Conservation (phyloP, 2,888 invertebrate species). For the Odontomyia ornata region DNA sequence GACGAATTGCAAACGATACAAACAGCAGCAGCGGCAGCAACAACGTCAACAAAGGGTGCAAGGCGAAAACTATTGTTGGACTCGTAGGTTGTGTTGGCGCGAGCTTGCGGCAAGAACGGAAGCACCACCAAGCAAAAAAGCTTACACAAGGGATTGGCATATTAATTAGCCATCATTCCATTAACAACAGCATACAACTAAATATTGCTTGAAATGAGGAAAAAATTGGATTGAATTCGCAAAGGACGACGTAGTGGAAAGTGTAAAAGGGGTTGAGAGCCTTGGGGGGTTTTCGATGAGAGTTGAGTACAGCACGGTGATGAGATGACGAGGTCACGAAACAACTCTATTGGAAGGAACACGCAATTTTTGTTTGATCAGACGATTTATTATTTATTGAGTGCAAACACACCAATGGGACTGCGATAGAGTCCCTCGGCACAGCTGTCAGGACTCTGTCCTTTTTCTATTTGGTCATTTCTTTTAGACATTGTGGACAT, state of each 20-base stretch:
- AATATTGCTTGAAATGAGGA: neutral
- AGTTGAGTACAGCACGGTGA: neutral
- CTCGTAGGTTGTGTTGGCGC: no score
- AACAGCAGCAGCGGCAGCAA: no score
- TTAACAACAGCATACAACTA: neutral
- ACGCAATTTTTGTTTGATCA: constrained; percentile 42
- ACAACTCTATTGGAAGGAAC: constrained; percentile 13
- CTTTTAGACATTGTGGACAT: no score
- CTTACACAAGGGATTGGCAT: constrained; percentile 20
- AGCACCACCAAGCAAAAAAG: no score
- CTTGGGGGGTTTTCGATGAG: neutral
- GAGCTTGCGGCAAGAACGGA: no score
- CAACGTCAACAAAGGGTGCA: no score
- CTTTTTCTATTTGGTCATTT: no score
- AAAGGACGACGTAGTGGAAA: neutral
- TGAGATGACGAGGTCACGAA: constrained; percentile 15
- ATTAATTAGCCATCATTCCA: constrained; percentile 20
- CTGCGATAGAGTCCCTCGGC: no score
- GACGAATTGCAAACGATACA: no score
- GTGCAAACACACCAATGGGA: constrained; percentile 30
- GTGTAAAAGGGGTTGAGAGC: neutral
- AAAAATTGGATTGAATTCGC: neutral
- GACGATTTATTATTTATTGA: constrained; percentile 42
- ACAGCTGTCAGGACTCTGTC: no score
- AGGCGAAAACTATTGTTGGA: no score